Evolutionary conservation across 2,797 vertebrate genomes (phyloP), one percentile per base, ranked within the genome.

Genomic region (Mycteria americana): DNA sequence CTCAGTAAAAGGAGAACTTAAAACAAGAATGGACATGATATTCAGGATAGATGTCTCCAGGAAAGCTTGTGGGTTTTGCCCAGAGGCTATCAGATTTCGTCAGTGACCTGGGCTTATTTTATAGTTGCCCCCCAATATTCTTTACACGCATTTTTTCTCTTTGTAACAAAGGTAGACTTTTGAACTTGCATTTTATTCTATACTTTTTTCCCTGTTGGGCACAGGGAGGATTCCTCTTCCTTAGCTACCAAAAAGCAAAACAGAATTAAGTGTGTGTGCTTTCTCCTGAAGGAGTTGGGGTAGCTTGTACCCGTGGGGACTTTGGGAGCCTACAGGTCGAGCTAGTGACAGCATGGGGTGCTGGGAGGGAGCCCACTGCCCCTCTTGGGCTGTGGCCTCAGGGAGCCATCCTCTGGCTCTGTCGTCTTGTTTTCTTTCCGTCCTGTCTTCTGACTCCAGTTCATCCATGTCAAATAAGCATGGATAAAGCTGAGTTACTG

Each of bases 361-460:
- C 33, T 9, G 56, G 21, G 24, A 56, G 31, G 8, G 14, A 76
- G 4, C 62, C 18, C 28, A 1, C 28, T 41, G 62, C 37, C 53
- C 6, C 28, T 53, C 35, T 18, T 8, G 41, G 13, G 28, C 45
- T 64, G 31, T 43, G 50, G 7, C 59, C 46, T 31, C 2, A 0
- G 13, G 43, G 8, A 62, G 11, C 22, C 1, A 0, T 75, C 46
- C 27, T 72, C 24, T 30, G 60, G 16, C 30, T 88, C 28, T 75
- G 50, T 51, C 3, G 2, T 27, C 18, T 30, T 12, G 0, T 33
- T 67, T 72, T 41, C 28, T 27, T 18, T 70, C 35, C 0, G 0
- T 45, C 11, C 48, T 6, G 10, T 4, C 31, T 22, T 33, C 79
- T 72, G 75, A 43, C 60, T 94, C 17, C 28, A 18, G 68, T 5